phyloP scores from a whole-genome alignment of 2,113 vertebrate genomes.

The Propithecus coquereli region DNA sequence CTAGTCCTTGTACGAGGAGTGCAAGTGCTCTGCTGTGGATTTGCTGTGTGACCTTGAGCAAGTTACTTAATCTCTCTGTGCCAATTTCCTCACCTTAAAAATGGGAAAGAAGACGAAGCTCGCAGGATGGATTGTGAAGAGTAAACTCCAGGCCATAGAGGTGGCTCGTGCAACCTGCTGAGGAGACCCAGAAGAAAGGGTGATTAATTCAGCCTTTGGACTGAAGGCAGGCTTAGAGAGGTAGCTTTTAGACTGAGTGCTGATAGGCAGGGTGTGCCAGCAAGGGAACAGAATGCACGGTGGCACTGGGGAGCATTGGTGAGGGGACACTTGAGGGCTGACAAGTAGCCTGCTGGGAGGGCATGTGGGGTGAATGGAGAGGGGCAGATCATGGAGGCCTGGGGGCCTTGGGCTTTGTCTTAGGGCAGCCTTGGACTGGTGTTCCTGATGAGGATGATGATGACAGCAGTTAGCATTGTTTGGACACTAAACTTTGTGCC shows the following conservation, averaged over 20 bases:
- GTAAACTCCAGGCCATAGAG: background rate
- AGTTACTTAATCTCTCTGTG: background rate
- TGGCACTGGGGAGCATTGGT: too few relatives aligned
- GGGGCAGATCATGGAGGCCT: background rate
- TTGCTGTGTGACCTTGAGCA: background rate
- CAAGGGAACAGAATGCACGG: background rate
- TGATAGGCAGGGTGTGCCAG: background rate
- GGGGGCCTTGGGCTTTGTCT: background rate
- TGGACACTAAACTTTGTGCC: background rate
- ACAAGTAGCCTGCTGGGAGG: background rate
- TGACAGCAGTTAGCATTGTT: background rate
- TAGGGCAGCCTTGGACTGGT: background rate
- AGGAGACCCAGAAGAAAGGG: background rate
- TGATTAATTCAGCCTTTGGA: background rate
- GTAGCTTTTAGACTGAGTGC: background rate
- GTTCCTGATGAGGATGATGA: background rate
- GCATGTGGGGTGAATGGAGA: background rate
- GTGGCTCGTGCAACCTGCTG: background rate
- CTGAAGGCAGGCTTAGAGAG: background rate
- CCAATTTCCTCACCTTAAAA: background rate
- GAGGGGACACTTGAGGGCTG: background rate
- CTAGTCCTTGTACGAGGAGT: background rate
- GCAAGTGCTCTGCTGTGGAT: background rate
- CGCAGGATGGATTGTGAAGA: background rate
- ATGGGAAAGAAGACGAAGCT: background rate